Evolutionary conservation across 2,888 invertebrate species (phyloP).

Genomic region (Iselma pallidipennis): DNA sequence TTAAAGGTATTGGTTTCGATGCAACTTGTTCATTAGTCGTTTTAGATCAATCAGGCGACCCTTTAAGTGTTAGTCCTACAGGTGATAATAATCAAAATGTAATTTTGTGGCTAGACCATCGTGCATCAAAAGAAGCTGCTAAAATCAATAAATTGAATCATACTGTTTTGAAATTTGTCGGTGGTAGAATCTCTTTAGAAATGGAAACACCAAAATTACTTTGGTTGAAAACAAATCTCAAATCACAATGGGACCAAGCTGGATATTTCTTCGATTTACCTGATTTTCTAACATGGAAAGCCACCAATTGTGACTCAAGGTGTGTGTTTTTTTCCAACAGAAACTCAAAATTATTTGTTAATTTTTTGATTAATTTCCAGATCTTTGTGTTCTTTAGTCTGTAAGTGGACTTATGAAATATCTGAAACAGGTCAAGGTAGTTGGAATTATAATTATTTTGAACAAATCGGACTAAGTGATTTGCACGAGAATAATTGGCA

Average conservation of each 20-base stretch:
- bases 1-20: constrained; percentile 93
- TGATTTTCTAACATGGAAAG: constrained; percentile 92
- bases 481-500: constrained; percentile 67
- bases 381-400: constrained; percentile 89
- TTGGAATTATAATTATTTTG: constrained; percentile 78
- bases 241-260: constrained; percentile 69
- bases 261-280: constrained; percentile 88
- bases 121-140: constrained; percentile 79
- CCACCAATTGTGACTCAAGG: constrained; percentile 75
- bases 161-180: constrained; percentile 80
- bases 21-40: constrained; percentile 93
- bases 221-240: constrained; percentile 80
- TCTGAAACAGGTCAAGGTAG: constrained; percentile 59
- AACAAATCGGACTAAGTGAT: constrained; percentile 74
- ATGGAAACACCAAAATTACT: constrained; percentile 95
- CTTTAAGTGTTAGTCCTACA: constrained; percentile 71
- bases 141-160: constrained; percentile 78
- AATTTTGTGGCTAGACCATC: constrained; percentile 92
- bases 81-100: constrained; percentile 76
- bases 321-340: constrained; percentile 47
- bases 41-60: constrained; percentile 69
- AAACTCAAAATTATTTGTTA: constrained; percentile 8
- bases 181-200: constrained; percentile 92
- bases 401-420: constrained; percentile 92
- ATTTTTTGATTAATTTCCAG: constrained; percentile 54